Percentiles rank a stretch among this genome's conserved stretches.
Evolutionary conservation across 2,888 invertebrate species (phyloP).

Genomic region (Elmis aenea): DNA sequence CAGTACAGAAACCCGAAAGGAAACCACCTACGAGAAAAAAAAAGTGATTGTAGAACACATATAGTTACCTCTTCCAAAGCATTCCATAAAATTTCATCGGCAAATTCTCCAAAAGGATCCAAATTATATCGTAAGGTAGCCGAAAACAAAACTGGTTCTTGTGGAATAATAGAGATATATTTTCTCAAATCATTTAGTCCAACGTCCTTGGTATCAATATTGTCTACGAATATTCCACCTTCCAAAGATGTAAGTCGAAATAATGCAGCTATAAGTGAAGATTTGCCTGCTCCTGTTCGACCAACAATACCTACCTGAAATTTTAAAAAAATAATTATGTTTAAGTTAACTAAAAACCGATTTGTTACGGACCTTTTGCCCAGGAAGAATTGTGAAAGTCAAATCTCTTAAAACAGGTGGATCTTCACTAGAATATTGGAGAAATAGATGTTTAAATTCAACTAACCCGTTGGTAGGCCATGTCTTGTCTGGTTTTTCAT

Average conservation of each 20-base stretch:
- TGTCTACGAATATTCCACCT: conserved; percentile 72
- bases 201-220: conserved; percentile 61
- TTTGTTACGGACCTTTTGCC: conserved; percentile 55
- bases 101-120: conserved; percentile 72
- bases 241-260: conserved; percentile 75
- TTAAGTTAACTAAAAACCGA: not conserved
- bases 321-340: conserved; percentile 5
- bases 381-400: conserved; percentile 56
- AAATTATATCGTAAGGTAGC: conserved; percentile 77
- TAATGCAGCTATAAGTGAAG: conserved; percentile 73
- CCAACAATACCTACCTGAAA: conserved; percentile 75
- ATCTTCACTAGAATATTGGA: conserved; percentile 59
- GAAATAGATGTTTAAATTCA: conserved; percentile 54
- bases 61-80: conserved; percentile 65
- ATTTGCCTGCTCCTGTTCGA: conserved; percentile 83
- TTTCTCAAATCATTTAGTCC: conserved; percentile 72
- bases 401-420: conserved; percentile 66
- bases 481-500: conserved; percentile 5
- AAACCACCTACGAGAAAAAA: conserved; percentile 46
- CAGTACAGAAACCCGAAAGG: too few species aligned
- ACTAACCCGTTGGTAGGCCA: conserved; percentile 59
- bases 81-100: conserved; percentile 69
- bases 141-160: conserved; percentile 54
- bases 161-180: conserved; percentile 70
- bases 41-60: too few species aligned